Evolutionary conservation across 2,797 vertebrate species (phyloP).

Genomic region (Tinamus major): DNA sequence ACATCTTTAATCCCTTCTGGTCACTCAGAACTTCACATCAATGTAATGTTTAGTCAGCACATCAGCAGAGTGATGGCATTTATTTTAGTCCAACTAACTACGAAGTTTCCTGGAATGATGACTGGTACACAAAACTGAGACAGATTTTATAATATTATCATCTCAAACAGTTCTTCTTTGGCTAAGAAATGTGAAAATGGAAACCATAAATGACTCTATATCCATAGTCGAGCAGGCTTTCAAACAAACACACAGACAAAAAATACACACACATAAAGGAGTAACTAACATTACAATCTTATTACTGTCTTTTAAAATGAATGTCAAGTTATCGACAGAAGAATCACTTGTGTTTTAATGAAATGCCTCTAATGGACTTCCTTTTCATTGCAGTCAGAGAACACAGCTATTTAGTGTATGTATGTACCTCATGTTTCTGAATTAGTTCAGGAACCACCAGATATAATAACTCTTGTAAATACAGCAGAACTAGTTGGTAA

Average conservation of each 20-base stretch:
- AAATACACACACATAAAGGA: neutral
- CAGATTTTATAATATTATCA: conserved; percentile 1
- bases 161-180: conserved; percentile 24
- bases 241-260: neutral
- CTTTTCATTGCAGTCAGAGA: neutral
- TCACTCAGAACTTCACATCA: conserved; percentile 1
- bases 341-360: neutral
- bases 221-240: neutral
- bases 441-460: neutral
- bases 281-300: neutral
- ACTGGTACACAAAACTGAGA: conserved; percentile 6
- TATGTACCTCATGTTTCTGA: neutral
- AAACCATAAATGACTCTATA: neutral
- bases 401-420: neutral
- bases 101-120: neutral
- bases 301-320: neutral
- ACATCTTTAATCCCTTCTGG: neutral
- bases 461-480: neutral
- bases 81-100: neutral
- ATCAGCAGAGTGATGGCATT: neutral
- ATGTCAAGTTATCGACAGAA: neutral
- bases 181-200: conserved; percentile 8
- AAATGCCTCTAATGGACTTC: neutral
- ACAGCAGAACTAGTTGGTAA: neutral
- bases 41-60: neutral